Conservation (phyloP, 2,113 vertebrate genomes). For the Prinia subflava region DNA sequence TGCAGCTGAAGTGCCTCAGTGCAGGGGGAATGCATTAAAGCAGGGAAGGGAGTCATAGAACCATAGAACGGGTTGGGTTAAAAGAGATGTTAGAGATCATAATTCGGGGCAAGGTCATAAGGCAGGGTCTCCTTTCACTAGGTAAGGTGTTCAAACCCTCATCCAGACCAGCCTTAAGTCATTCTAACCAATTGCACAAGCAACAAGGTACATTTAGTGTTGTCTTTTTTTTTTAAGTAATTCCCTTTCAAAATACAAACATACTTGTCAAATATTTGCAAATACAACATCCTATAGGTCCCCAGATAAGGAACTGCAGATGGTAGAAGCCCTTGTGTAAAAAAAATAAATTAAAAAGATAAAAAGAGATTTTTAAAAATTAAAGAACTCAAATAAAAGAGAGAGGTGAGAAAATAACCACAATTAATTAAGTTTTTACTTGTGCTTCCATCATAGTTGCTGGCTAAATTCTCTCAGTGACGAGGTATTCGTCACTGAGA, state of each 20-base stretch:
- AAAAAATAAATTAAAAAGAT: background rate
- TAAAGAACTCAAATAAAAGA: background rate
- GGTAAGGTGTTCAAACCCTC: background rate
- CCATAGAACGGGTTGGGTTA: rapidly evolving
- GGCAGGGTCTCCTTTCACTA: background rate
- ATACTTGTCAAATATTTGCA: background rate
- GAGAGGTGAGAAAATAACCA: rapidly evolving
- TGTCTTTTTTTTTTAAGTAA: background rate
- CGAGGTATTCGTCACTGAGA: background rate
- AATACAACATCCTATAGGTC: background rate
- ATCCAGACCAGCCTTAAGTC: background rate
- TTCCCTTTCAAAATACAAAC: background rate
- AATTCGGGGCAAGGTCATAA: background rate
- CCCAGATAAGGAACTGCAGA: background rate
- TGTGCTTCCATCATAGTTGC: background rate
- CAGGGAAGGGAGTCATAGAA: background rate
- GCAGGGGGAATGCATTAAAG: background rate
- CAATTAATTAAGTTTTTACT: background rate
- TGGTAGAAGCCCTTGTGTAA: too few species aligned
- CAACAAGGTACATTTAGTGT: background rate
- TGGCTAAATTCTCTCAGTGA: too few species aligned
- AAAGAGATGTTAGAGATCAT: background rate
- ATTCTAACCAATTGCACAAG: background rate
- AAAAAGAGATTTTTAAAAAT: background rate
- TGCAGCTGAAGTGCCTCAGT: background rate